Evolutionary conservation across 2,888 invertebrate species (phyloP), one percentile per base, ranked within the genome.

Genomic region (Acrobasis suavella): DNA sequence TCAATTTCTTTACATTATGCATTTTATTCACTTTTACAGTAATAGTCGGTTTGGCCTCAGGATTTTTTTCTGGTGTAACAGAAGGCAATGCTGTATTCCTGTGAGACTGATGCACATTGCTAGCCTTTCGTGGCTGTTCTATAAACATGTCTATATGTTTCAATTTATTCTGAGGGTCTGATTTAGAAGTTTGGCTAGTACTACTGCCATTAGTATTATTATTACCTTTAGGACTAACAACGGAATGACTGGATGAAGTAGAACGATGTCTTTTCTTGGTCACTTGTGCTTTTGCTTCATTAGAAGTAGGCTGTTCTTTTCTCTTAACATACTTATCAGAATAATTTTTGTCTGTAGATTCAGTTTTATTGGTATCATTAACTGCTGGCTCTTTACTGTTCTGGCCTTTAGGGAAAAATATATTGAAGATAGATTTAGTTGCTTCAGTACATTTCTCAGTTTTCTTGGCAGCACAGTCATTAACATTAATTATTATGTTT

Each of bases 301-400:
- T 81, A 9, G 73, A 61, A 65, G 77, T 84, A 16, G 72, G 67
- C 58, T 74, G 61, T 72, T 86, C 84, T 89, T 89, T 91, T 67
- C 89, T 81, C 69, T 86, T 91, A 2, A 87, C 87, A 82, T 87
- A 87, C 71, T 90, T 91, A 51, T 90, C 87, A 65, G 86, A 85
- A 70, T 83, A 85, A 56, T 66, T 72, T 75, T 86, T 89, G 56
- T 84, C 78, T 66, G 69, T 65, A 49, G 69, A 64, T 50, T 80
- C 79, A 63, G 66, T 59, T 65, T 76, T 78, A 71, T 80, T 83
- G 63, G 54, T 69, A 63, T 83, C 81, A 69, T 81, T 85, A 46
- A 10, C 14, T 64, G 76, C 70, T 59, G 68, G 50, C 42, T 81
- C 77, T 66, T 77, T 78, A 17, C 58, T 68, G 56, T 61, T 73